phyloP scores from a whole-genome alignment of 2,797 vertebrate species.

The Serranus cabrilla region DNA sequence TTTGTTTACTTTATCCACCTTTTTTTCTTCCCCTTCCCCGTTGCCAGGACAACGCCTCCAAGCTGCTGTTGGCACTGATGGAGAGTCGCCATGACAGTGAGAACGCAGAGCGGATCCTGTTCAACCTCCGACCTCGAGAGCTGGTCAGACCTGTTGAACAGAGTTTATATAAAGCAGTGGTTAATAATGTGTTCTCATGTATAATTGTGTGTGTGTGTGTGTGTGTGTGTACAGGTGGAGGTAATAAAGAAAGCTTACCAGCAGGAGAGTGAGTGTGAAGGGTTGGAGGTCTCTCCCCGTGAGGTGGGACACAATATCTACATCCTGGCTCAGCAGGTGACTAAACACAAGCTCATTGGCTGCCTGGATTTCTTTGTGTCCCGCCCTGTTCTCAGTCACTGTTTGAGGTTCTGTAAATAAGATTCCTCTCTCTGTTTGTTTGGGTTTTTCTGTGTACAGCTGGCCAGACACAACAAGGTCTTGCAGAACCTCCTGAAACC shows the following conservation, averaged over 20 bases:
- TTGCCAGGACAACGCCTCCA: constrained; percentile 96
- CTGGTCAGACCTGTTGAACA: constrained; percentile 84
- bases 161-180: not conserved
- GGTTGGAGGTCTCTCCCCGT: constrained; percentile 90
- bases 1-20: not conserved
- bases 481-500: constrained; percentile 93
- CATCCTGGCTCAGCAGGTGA: constrained; percentile 96
- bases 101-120: constrained; percentile 95
- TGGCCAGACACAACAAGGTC: constrained; percentile 94
- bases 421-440: not conserved
- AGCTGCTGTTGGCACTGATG: constrained; percentile 96
- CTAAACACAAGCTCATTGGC: constrained; percentile 25
- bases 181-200: not conserved
- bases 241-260: constrained; percentile 96
- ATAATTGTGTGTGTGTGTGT: constrained; percentile 10
- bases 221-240: constrained; percentile 86
- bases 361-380: not conserved
- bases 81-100: constrained; percentile 97
- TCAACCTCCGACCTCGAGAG: constrained; percentile 96
- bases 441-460: constrained; percentile 74
- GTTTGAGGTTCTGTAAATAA: not conserved
- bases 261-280: constrained; percentile 93
- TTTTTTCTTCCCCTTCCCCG: not conserved
- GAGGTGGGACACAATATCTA: constrained; percentile 99
- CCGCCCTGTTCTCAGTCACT: not conserved